phyloP scores from a whole-genome alignment of 2,113 vertebrate genomes.

The Dendropsophus ebraccatus region DNA sequence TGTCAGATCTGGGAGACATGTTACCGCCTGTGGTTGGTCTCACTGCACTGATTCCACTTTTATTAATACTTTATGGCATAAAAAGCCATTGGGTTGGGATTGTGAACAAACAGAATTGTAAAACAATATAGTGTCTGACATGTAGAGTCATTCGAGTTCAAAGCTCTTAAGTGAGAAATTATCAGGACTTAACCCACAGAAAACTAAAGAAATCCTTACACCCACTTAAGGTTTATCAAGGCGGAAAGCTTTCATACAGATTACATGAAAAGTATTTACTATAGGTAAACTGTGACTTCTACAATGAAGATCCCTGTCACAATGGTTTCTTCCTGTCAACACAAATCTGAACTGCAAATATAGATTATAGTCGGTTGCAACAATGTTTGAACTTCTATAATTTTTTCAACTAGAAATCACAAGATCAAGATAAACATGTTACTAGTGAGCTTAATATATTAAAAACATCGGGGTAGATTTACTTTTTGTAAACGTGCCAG shows the following conservation, averaged over 20 bases:
- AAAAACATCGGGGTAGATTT: no score
- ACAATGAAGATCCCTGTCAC: neutral
- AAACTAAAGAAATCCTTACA: neutral
- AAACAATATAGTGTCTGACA: conserved; percentile 1
- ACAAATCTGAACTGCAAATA: neutral
- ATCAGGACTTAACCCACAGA: neutral
- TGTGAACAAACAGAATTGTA: neutral
- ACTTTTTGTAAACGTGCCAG: no score
- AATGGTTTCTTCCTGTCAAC: no score
- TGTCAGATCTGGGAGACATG: no score
- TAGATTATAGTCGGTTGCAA: neutral
- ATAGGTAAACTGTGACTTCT: neutral
- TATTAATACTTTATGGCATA: neutral
- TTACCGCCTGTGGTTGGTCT: no score
- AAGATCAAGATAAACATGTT: no score
- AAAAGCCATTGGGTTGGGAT: neutral
- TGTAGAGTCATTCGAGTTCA: neutral
- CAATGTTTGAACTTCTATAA: neutral
- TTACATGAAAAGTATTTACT: neutral
- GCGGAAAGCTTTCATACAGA: neutral
- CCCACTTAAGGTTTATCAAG: neutral
- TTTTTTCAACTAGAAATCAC: no score
- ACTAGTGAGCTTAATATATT: no score
- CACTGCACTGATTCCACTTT: neutral
- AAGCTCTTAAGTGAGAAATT: neutral